phyloP scores from a whole-genome alignment of 2,113 vertebrate genomes.

The Puffinus mauretanicus region DNA sequence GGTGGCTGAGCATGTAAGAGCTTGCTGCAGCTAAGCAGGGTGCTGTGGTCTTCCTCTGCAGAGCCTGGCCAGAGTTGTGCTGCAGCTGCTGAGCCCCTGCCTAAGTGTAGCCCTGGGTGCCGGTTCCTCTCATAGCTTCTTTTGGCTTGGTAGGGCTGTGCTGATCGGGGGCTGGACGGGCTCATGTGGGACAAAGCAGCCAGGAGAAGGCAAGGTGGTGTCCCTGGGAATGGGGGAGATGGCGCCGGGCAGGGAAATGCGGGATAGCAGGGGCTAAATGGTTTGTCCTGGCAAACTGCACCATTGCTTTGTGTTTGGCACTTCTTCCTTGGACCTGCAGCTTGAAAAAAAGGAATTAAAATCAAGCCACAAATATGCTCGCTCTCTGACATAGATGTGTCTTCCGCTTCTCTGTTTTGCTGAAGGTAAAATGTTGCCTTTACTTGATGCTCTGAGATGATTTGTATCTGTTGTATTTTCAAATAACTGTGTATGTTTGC shows the following conservation, averaged over 20 bases:
- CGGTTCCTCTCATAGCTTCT: neutral
- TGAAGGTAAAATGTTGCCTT: neutral
- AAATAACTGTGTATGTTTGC: neutral
- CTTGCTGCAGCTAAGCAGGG: neutral
- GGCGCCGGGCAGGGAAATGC: neutral
- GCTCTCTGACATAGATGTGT: neutral
- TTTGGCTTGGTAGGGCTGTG: neutral
- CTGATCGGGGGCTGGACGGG: neutral
- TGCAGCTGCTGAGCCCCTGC: neutral
- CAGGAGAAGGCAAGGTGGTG: neutral
- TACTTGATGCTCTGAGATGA: neutral
- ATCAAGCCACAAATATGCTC: neutral
- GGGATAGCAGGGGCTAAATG: neutral
- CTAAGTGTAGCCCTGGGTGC: neutral
- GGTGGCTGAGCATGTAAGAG: neutral
- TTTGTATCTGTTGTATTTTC: neutral
- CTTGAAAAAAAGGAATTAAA: neutral
- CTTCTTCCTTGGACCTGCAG: neutral
- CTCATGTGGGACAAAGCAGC: fast-evolving
- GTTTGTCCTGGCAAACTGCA: neutral
- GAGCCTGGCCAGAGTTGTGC: too few species aligned
- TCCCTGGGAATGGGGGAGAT: neutral
- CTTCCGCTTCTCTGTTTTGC: neutral
- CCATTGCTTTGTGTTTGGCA: neutral
- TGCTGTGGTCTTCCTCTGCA: neutral